These are phyloP conservation scores for Anguilla pacifica DNA, from an alignment of 2,797 vertebrate genomes.

Conservation along the genomic window DNA sequence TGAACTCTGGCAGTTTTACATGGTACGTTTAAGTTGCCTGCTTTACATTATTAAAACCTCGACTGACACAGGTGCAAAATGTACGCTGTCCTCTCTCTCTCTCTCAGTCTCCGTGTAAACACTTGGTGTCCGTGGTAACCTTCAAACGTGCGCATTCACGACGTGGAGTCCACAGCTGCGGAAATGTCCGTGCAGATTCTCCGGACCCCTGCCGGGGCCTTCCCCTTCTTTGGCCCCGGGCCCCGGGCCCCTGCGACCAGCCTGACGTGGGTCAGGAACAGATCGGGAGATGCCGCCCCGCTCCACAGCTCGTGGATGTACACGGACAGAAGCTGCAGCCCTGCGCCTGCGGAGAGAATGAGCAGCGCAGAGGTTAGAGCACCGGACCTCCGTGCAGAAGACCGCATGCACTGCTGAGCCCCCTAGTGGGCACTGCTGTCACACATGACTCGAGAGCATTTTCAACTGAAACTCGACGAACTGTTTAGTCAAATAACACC, in stretches of 20 bases:
- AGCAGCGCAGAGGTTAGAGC: no score
- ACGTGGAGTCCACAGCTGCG: slow-evolving; percentile 28
- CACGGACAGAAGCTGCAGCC: slow-evolving; percentile 62
- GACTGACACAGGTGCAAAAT: neutral
- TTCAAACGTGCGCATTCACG: slow-evolving; percentile 21
- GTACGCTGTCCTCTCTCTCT: neutral
- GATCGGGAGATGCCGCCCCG: slow-evolving; percentile 59
- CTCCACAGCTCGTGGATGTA: slow-evolving; percentile 75
- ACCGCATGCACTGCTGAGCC: neutral
- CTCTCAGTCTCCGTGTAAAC: neutral
- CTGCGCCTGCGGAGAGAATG: slow-evolving; percentile 58
- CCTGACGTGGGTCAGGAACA: slow-evolving; percentile 67
- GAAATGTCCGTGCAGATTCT: slow-evolving; percentile 65
- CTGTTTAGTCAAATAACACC: neutral
- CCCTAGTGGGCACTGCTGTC: neutral
- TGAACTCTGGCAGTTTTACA: neutral
- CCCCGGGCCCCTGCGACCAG: slow-evolving; percentile 53
- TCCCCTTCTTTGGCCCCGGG: slow-evolving; percentile 39
- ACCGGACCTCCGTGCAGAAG: neutral
- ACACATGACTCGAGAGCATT: neutral
- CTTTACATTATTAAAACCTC: neutral
- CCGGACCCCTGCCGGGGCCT: slow-evolving; percentile 39
- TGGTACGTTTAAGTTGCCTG: neutral
- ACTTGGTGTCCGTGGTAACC: neutral
- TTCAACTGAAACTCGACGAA: neutral